Percentiles rank a stretch among this genome's conserved stretches.
Conservation (phyloP, 2,113 vertebrate genomes). For the Mirza zaza region DNA sequence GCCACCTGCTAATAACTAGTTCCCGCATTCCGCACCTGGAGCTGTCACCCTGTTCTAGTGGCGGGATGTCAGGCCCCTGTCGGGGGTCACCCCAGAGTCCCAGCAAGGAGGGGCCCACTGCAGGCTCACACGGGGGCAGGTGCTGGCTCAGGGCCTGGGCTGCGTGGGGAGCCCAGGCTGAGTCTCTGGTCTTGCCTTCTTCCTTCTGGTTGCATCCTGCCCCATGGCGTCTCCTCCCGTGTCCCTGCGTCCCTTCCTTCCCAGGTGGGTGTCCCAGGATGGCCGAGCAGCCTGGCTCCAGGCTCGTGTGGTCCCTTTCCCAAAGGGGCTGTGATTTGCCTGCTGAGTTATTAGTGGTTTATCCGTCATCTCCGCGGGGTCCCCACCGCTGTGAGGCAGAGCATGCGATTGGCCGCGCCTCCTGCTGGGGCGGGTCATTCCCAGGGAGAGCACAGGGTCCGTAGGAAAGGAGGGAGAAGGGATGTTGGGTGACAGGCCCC, state of each 20-base stretch:
- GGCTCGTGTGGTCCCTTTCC: neutral
- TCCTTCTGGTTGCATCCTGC: too few relatives aligned
- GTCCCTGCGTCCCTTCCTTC: accelerated
- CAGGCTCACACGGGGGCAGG: neutral
- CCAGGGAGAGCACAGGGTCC: neutral
- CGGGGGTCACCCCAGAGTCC: neutral
- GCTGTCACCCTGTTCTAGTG: neutral
- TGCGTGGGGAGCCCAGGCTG: neutral
- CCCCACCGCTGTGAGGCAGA: neutral
- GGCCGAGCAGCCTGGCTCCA: neutral
- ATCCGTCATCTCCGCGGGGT: neutral
- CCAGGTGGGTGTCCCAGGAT: neutral
- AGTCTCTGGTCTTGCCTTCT: neutral
- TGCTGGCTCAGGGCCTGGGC: accelerated
- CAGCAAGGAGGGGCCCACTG: accelerated
- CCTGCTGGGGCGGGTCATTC: accelerated
- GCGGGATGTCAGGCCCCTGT: neutral
- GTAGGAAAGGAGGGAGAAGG: neutral
- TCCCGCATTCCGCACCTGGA: neutral
- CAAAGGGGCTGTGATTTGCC: neutral
- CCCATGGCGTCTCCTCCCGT: accelerated
- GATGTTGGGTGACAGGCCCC: neutral
- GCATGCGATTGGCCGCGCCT: neutral
- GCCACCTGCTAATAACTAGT: accelerated
- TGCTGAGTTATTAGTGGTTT: neutral